These are phyloP conservation scores for Alviniconcha strummeri DNA, from an alignment of 2,888 invertebrate species.

Conservation along the genomic window DNA sequence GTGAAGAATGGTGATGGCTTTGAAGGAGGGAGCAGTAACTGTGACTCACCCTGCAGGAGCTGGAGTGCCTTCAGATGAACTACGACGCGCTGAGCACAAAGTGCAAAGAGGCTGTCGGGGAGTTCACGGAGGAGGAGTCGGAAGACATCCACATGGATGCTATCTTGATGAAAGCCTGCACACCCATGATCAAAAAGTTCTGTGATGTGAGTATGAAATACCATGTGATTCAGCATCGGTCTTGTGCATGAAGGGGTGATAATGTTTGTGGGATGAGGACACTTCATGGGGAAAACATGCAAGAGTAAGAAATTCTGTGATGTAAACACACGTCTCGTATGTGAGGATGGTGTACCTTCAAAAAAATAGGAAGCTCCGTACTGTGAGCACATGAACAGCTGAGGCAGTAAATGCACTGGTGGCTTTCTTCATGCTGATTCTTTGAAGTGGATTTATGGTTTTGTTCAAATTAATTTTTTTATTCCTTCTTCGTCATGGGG, in stretches of 20 bases:
- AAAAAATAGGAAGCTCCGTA: background rate
- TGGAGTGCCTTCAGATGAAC: conserved; percentile 89
- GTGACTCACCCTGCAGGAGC: conserved; percentile 78
- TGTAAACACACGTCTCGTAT: no score
- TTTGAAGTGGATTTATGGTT: background rate
- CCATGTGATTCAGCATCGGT: background rate
- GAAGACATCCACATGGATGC: conserved; percentile 92
- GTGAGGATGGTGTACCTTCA: background rate
- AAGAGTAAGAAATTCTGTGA: no score
- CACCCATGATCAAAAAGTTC: conserved; percentile 88
- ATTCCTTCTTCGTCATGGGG: no score
- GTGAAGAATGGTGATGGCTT: no score
- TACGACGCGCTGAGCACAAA: conserved; percentile 68
- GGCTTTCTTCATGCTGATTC: background rate
- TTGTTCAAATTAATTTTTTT: background rate
- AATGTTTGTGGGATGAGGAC: no score
- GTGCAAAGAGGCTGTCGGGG: conserved; percentile 86
- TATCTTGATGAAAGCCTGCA: conserved; percentile 88
- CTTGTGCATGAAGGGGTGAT: no score
- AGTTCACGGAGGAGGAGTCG: conserved; percentile 91
- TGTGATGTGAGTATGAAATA: conserved; percentile 80
- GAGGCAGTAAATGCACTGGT: background rate
- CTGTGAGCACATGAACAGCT: no score
- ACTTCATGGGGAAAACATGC: no score
- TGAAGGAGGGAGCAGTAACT: no score